These are phyloP conservation scores for Lamproptera curius DNA, from an alignment of 2,888 invertebrate genomes.

Conservation along the genomic window DNA sequence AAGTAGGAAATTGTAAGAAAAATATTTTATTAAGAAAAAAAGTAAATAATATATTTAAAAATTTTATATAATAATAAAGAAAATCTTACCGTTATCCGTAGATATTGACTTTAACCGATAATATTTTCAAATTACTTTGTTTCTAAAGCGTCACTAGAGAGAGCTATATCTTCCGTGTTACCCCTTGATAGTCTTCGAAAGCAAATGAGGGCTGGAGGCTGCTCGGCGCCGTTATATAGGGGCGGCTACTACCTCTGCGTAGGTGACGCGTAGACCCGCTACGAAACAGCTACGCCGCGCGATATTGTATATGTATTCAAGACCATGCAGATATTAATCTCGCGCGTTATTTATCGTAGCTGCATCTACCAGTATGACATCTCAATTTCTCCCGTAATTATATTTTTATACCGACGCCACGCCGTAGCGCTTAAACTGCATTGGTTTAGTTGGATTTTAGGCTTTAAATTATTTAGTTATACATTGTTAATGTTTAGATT, in stretches of 20 bases:
- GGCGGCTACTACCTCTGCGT: conserved; percentile 42
- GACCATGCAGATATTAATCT: conserved; percentile 5
- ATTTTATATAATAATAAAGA: not conserved
- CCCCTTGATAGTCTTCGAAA: conserved; percentile 47
- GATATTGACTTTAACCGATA: not conserved
- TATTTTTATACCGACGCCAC: not conserved
- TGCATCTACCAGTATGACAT: conserved; percentile 19
- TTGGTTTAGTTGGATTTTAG: not conserved
- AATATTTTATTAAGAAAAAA: not conserved
- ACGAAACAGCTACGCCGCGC: conserved; percentile 23
- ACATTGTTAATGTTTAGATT: not conserved
- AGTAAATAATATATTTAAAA: too few relatives aligned
- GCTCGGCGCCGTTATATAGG: conserved; percentile 57
- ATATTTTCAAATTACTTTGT: conserved; percentile 8
- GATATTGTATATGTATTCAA: not conserved
- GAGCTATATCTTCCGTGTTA: conserved; percentile 32
- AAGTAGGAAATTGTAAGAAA: not conserved
- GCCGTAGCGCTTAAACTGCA: too few relatives aligned
- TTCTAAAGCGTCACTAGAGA: conserved; percentile 8
- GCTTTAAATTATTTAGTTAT: conserved; percentile 3
- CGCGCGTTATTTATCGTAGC: conserved; percentile 6
- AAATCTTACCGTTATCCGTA: conserved; percentile 9
- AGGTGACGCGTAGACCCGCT: conserved; percentile 40
- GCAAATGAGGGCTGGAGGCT: conserved; percentile 59
- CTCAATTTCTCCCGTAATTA: conserved; percentile 12